phyloP scores from a whole-genome alignment of 2,113 vertebrate species.

The Phycodurus eques region DNA sequence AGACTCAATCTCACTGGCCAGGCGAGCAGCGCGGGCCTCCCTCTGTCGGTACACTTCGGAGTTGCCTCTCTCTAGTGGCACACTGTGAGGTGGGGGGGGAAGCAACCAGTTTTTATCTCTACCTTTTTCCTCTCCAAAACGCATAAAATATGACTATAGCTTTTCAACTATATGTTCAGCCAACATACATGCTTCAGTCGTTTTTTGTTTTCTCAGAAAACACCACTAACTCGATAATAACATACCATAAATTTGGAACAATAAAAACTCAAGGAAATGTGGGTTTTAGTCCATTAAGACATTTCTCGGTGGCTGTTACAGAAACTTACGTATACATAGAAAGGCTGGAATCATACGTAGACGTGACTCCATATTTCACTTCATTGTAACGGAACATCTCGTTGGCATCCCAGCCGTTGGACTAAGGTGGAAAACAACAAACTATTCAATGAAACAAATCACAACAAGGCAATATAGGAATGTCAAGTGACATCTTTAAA shows the following conservation, averaged over 20 bases:
- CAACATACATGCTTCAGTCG: not conserved
- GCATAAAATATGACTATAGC: too few species aligned
- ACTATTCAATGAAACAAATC: not conserved
- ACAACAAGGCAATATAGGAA: too few species aligned
- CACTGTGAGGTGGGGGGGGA: slow-evolving; percentile 53
- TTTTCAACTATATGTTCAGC: too few species aligned
- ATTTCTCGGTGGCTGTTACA: not conserved
- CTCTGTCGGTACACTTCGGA: slow-evolving; percentile 82
- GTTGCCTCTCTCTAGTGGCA: slow-evolving; percentile 84
- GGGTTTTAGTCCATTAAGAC: not conserved
- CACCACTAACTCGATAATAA: not conserved
- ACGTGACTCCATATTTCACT: slow-evolving; percentile 88
- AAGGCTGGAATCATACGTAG: slow-evolving; percentile 89
- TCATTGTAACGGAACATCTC: slow-evolving; percentile 94
- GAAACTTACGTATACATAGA: slow-evolving; percentile 87
- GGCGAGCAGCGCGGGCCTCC: slow-evolving; percentile 81
- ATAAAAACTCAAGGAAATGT: not conserved
- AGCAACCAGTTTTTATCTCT: too few species aligned
- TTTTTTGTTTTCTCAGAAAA: not conserved
- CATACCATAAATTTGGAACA: too few species aligned
- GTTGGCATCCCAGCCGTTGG: slow-evolving; percentile 92
- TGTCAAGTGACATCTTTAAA: too few species aligned
- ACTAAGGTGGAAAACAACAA: slow-evolving; percentile 56
- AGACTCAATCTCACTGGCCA: slow-evolving; percentile 87
- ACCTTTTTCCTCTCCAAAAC: too few species aligned